Evolutionary conservation across 2,888 invertebrate genomes (phyloP), one percentile per base, ranked within the genome.

Genomic region (Melanophora roralis): DNA sequence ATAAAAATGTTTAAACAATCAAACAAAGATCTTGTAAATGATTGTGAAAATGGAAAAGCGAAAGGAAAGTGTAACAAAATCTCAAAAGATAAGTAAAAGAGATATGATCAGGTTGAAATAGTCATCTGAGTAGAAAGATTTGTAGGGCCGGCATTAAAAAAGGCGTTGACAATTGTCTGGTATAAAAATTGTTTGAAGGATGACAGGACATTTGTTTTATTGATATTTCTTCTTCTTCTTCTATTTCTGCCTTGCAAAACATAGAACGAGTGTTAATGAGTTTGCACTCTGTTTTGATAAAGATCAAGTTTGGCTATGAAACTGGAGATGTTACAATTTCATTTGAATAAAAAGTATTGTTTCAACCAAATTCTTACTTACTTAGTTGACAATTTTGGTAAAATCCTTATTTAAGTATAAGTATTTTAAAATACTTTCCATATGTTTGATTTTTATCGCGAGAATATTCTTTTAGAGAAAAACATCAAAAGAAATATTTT

Each of bases 91-190:
- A 78, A 78, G 64, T 43, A 43, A 67, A 49, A 65, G 78, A 81
- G 78, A 81, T 78, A 81, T 19, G 69, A 78, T 81, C 78, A 81
- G 81, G 73, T 77, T 81, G 77, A 69, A 71, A 45, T 53, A 53
- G 8, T 51, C n/a, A 51, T 34, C 51, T 19, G 27, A 49, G 9
- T n/a, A n/a, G n/a, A n/a, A n/a, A 40, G 67, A 76, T 62, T 76
- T 80, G 60, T 68, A 55, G 36, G 34, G 23, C 16, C n/a, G 51
- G n/a, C 38, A 36, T 64, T 73, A 55, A 14, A 45, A 55, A 65
- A 43, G 81, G 73, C 78, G 78, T 23, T 64, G 16, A 21, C n/a
- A 16, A 51, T 65, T 19, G 23, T 19, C 47, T 38, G 12, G 53
- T 36, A 53, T 14, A 16, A 21, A 27, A n/a, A 14, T 7, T 14